Evolutionary conservation across 2,888 invertebrate genomes (phyloP), one percentile per base, ranked within the genome.

Genomic region (Ariolimax columbianus): DNA sequence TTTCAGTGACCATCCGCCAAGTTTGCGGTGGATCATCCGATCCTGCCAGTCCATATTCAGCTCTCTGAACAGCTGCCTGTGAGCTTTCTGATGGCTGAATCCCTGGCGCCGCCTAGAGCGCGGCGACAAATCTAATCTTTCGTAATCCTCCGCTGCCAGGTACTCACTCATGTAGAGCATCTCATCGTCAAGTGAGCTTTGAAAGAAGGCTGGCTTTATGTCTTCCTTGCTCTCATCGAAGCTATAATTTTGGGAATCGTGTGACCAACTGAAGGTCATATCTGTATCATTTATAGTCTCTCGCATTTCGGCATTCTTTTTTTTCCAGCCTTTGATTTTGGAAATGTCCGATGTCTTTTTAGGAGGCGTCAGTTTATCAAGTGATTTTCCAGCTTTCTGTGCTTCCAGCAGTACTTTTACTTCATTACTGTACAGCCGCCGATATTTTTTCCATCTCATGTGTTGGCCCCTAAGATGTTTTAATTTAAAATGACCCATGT

Each of bases 291-390:
- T 47, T 1, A 36, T 47, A 11, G 30, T 81, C n/a, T 82, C 59
- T 33, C 55, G 14, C 17, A 68, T 33, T 36, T 30, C n/a, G 11
- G 51, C 86, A 19, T 87, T 89, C 79, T 90, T 92, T n/a, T 87
- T 90, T 84, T 91, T 91, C 92, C 92, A 92, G 63, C 91, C 91
- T 88, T 92, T 91, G 68, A 92, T 92, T 82, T 92, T 92, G 17
- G 91, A 90, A 38, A 91, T 86, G 84, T 92, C 92, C 14, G 89
- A 86, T 19, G 92, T 92, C 85, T 92, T 92, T 38, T 51, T 75
- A 33, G 51, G 38, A 43, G 14, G 43, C 66, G 36, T 55, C 36
- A 75, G n/a, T 4, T 66, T 66, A 9, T 75, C 79, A 43, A 43
- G 68, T 23, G 85, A 73, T n/a, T 43, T 11, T 19, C 75, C 82